Percentiles rank a stretch among this genome's conserved stretches.
Evolutionary conservation across 2,888 invertebrate species (phyloP).

Genomic region (Catocala nupta): DNA sequence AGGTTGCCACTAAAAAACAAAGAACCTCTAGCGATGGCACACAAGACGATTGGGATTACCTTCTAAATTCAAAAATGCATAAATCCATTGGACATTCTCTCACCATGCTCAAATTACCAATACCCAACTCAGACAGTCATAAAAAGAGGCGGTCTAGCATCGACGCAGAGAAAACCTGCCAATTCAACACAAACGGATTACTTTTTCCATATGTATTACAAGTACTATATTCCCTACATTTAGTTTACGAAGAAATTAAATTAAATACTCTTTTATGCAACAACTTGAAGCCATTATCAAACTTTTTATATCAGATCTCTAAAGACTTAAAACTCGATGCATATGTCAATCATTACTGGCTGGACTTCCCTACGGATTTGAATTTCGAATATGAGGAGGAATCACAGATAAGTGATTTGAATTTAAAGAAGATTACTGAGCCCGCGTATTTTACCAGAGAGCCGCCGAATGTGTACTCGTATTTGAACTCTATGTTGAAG

Average conservation of each 20-base stretch:
- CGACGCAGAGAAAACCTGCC: constrained; percentile 66
- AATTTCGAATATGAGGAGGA: constrained; percentile 71
- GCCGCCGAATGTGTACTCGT: constrained; percentile 91
- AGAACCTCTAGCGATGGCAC: constrained; percentile 92
- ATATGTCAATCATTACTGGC: constrained; percentile 94
- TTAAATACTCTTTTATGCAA: constrained; percentile 91
- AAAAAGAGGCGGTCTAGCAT: constrained; percentile 47
- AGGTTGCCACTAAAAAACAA: constrained; percentile 91
- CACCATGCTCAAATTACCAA: constrained; percentile 76
- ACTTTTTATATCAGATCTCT: constrained; percentile 92
- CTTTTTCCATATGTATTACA: constrained; percentile 92
- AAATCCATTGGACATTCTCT: constrained; percentile 78
- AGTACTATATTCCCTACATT: constrained; percentile 93
- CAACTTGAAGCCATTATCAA: constrained; percentile 90
- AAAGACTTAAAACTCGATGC: constrained; percentile 91
- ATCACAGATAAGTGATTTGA: constrained; percentile 86
- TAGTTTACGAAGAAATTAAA: constrained; percentile 97
- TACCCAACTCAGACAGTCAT: constrained; percentile 44
- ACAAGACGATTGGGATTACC: constrained; percentile 93
- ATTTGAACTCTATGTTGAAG: constrained; percentile 89
- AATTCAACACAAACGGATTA: constrained; percentile 89
- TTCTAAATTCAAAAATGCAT: constrained; percentile 88
- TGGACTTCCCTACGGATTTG: constrained; percentile 92
- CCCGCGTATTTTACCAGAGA: constrained; percentile 88
- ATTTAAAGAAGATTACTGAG: constrained; percentile 86